These are phyloP conservation scores for Eupithecia insigniata DNA, from an alignment of 2,888 invertebrate species.

Conservation along the genomic window DNA sequence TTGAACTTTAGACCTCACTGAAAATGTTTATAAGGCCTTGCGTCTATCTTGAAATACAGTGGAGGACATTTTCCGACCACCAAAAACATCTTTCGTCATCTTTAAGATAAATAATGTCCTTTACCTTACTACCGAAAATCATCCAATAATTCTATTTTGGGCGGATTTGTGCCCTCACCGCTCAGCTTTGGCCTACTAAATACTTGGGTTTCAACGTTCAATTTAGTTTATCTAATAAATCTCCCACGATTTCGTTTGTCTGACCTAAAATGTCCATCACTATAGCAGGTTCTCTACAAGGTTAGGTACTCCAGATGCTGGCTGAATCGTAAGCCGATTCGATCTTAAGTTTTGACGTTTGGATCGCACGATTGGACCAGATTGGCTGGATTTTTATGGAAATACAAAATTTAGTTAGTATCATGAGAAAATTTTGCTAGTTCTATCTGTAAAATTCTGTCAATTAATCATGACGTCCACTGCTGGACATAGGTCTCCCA, in stretches of 20 bases:
- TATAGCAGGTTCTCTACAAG: neutral
- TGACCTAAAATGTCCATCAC: neutral
- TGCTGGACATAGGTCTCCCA: no score
- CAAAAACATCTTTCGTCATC: neutral
- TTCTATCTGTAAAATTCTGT: neutral
- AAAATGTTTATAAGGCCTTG: neutral
- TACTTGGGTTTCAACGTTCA: slow-evolving; percentile 3
- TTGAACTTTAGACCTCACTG: neutral
- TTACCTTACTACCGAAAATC: neutral
- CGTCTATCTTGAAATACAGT: neutral
- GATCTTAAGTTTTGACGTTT: neutral
- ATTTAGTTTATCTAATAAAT: slow-evolving; percentile 9
- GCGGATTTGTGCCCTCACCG: neutral
- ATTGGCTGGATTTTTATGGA: neutral
- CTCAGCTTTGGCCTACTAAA: neutral
- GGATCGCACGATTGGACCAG: neutral
- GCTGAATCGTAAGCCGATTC: neutral
- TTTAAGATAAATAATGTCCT: neutral
- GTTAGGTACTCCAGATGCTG: neutral
- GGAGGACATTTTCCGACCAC: neutral
- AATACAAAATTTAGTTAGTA: neutral
- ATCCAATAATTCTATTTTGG: slow-evolving; percentile 10
- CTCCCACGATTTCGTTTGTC: neutral
- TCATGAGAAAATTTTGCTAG: no score
- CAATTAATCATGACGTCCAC: no score